Conservation (phyloP, 2,797 vertebrate species). For the Phoxinus dragarum region DNA sequence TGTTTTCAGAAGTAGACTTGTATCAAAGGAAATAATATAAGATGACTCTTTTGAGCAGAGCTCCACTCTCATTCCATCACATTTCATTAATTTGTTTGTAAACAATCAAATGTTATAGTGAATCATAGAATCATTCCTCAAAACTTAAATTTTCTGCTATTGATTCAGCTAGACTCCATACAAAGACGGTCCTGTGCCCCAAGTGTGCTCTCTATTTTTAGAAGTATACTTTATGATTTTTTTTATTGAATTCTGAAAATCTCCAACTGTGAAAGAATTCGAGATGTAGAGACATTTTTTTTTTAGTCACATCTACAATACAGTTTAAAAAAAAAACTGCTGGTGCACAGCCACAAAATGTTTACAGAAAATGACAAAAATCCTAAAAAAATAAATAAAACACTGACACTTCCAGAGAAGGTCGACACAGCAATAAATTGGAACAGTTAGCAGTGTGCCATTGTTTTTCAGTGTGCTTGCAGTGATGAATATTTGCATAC, state of each 20-base stretch:
- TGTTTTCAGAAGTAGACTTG: background rate
- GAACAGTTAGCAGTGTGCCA: slow-evolving; percentile 12
- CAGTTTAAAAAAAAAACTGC: background rate
- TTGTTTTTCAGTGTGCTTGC: slow-evolving; percentile 8
- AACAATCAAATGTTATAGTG: background rate
- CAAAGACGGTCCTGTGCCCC: background rate
- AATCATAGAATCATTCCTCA: background rate
- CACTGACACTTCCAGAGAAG: background rate
- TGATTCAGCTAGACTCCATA: background rate
- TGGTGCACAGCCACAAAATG: background rate
- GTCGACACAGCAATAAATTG: background rate
- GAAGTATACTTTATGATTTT: background rate
- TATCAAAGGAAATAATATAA: background rate
- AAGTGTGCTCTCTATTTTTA: background rate
- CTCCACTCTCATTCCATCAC: background rate
- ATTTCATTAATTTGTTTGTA: background rate
- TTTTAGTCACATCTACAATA: background rate
- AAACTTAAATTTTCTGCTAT: background rate
- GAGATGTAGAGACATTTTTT: background rate
- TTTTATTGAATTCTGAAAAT: background rate
- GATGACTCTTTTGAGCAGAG: background rate
- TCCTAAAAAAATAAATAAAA: background rate
- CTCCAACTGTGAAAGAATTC: background rate
- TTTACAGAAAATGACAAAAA: background rate
- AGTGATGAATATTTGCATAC: slow-evolving; percentile 24